Percentiles rank a stretch among this genome's conserved stretches.
Evolutionary conservation across 1,140 invertebrate species (phyloP).

Genomic region (Lethrus apterus): DNA sequence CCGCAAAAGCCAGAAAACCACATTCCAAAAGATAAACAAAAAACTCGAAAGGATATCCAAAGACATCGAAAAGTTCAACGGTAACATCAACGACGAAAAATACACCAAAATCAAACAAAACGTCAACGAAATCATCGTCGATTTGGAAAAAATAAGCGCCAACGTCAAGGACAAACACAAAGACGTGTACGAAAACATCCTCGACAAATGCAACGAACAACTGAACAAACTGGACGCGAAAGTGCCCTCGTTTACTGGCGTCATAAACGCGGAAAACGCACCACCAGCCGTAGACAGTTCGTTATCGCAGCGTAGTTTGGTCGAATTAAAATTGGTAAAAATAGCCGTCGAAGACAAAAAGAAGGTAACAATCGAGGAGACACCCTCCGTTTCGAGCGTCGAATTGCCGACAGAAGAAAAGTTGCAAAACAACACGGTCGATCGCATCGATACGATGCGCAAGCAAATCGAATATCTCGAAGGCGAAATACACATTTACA

Average conservation of each 20-base stretch:
- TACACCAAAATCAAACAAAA: constrained; percentile 8
- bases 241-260: not conserved
- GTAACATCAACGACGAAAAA: constrained; percentile 1
- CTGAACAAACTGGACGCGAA: constrained; percentile 11
- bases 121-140: constrained; percentile 1
- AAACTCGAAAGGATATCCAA: constrained; percentile 1
- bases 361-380: not conserved
- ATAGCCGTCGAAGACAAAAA: not conserved
- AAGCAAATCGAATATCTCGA: constrained; percentile 9
- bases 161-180: constrained; percentile 14
- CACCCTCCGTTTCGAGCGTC: no score
- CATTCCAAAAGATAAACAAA: constrained; percentile 10
- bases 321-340: constrained; percentile 6
- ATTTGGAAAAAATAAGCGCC: constrained; percentile 6
- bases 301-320: not conserved
- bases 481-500: constrained; percentile 7
- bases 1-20: constrained; percentile 13
- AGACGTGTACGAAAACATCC: constrained; percentile 9
- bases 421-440: not conserved
- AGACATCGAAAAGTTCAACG: constrained; percentile 7
- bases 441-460: constrained; percentile 2
- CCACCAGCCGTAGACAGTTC: not conserved
- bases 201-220: constrained; percentile 7
- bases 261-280: not conserved
- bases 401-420: no score